A percentile compares a stretch with the other conserved stretches of the same genome.
Evolutionary conservation across 2,888 invertebrate species (phyloP).

Genomic region (Catocala nupta): DNA sequence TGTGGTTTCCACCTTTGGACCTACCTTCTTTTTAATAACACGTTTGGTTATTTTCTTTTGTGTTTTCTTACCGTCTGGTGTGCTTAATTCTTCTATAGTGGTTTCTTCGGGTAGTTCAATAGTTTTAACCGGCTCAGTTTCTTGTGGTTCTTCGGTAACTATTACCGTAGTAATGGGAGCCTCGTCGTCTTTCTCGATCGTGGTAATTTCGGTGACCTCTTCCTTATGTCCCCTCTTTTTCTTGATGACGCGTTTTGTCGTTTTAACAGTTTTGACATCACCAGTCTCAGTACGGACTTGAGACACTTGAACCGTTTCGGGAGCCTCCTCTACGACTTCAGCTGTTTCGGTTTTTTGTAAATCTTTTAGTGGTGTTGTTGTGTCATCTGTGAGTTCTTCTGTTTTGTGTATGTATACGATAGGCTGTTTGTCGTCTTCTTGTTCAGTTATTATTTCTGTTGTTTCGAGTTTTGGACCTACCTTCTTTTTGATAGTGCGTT

Average conservation of each 20-base stretch:
- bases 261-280: slow-evolving; percentile 46
- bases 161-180: neutral
- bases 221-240: neutral
- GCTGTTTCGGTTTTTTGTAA: too few species aligned
- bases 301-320: too few species aligned
- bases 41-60: slow-evolving; percentile 50
- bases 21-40: slow-evolving; percentile 32
- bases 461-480: too few species aligned
- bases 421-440: too few species aligned
- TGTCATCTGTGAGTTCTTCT: too few species aligned
- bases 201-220: neutral
- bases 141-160: slow-evolving; percentile 33
- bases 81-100: neutral
- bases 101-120: slow-evolving; percentile 15
- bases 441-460: too few species aligned
- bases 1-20: slow-evolving; percentile 16
- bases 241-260: neutral
- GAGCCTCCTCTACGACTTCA: too few species aligned
- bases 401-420: too few species aligned
- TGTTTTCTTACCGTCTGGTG: slow-evolving; percentile 18
- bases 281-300: slow-evolving; percentile 48
- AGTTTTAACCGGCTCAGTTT: slow-evolving; percentile 2
- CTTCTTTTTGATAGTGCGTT: too few species aligned
- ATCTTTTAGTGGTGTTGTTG: too few species aligned
- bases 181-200: slow-evolving; percentile 12